Conservation (phyloP, 2,888 invertebrate genomes). For the Cataglyphis altisquamis region DNA sequence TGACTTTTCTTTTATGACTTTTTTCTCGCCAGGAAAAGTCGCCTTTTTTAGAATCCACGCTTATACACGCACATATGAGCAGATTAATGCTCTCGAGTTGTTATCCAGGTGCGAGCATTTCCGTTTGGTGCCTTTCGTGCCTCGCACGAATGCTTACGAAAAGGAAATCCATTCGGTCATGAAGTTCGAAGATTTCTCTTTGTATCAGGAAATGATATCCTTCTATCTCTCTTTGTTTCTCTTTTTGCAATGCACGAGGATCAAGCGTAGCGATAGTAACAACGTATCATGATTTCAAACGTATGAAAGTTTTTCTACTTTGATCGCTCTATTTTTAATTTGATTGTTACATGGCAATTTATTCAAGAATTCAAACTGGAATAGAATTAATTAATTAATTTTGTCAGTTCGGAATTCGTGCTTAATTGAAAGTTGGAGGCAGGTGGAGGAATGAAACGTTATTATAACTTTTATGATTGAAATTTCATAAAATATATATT, state of each 20-base stretch:
- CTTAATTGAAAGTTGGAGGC: not conserved
- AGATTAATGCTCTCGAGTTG: constrained; percentile 38
- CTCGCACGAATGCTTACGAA: constrained; percentile 46
- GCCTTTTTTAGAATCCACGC: constrained; percentile 41
- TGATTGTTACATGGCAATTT: not conserved
- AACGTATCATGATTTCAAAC: not conserved
- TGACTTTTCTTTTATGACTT: constrained; percentile 45
- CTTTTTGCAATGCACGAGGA: not conserved
- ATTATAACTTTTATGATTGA: not conserved
- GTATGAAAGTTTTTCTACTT: not conserved
- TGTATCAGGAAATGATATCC: constrained; percentile 34
- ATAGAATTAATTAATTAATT: not conserved
- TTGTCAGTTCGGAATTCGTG: not conserved
- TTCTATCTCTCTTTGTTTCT: not conserved
- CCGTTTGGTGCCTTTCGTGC: constrained; percentile 15
- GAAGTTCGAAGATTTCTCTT: constrained; percentile 48
- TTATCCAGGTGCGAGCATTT: constrained; percentile 21
- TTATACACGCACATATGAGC: constrained; percentile 25
- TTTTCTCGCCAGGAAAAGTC: constrained; percentile 47
- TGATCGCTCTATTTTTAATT: not conserved
- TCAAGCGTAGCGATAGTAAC: not conserved
- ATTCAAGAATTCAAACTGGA: not conserved
- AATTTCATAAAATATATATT: not conserved
- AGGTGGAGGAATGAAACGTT: not conserved
- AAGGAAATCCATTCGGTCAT: constrained; percentile 46